Conservation (phyloP, 2,888 invertebrate species). For the Halocaridina rubra region DNA sequence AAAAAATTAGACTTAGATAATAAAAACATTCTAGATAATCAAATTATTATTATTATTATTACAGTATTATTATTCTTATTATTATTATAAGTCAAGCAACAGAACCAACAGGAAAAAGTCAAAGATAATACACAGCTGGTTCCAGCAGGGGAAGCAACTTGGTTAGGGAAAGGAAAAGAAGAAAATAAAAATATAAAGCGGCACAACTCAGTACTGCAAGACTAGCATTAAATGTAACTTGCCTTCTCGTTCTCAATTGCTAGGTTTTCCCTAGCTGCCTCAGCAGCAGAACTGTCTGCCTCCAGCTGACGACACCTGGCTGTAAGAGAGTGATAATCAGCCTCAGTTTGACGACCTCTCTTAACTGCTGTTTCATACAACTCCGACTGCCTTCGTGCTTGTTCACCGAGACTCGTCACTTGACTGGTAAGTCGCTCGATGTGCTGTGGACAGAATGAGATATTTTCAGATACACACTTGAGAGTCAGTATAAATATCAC, state of each 20-base stretch:
- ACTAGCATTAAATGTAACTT: too few species aligned
- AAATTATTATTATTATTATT: too few species aligned
- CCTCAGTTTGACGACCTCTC: constrained; percentile 78
- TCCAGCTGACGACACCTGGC: constrained; percentile 82
- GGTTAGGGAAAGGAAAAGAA: too few species aligned
- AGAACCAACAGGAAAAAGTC: too few species aligned
- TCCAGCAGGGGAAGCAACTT: too few species aligned
- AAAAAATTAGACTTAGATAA: too few species aligned
- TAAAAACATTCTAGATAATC: too few species aligned
- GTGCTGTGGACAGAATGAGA: constrained; percentile 79
- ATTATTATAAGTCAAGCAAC: too few species aligned
- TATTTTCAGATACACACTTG: background rate
- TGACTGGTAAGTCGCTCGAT: constrained; percentile 82
- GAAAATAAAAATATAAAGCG: too few species aligned
- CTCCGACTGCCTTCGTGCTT: constrained; percentile 77
- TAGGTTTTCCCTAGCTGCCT: constrained; percentile 79
- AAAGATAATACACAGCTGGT: too few species aligned
- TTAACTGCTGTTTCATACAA: constrained; percentile 76
- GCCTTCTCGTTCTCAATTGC: constrained; percentile 80
- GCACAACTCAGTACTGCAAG: too few species aligned
- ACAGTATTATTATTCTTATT: too few species aligned
- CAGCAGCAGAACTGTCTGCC: constrained; percentile 80
- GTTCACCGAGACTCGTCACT: constrained; percentile 78
- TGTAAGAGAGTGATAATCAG: constrained; percentile 80
- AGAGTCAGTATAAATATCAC: background rate